Evolutionary conservation across 2,113 vertebrate species (phyloP).

Genomic region (Tichodroma muraria): DNA sequence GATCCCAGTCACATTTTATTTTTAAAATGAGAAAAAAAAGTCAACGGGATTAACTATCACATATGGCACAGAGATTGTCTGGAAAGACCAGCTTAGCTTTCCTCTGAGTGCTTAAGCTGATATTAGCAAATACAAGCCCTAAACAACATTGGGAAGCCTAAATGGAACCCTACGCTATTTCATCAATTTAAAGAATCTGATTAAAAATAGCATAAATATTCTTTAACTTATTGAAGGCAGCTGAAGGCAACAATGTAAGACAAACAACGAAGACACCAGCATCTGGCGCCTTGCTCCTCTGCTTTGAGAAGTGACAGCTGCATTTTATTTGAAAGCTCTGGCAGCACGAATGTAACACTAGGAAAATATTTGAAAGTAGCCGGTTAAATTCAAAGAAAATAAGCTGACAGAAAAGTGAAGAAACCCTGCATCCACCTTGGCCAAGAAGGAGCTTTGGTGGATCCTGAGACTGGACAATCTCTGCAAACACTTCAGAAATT

Average conservation of each 20-base stretch:
- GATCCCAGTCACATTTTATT: neutral
- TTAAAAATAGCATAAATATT: neutral
- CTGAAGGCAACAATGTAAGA: neutral
- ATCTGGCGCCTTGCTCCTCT: neutral
- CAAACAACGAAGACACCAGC: neutral
- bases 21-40: slow-evolving; percentile 1
- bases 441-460: neutral
- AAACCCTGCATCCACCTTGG: neutral
- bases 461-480: neutral
- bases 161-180: rapidly evolving
- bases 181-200: neutral
- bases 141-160: neutral
- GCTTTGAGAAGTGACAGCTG: neutral
- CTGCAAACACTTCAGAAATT: neutral
- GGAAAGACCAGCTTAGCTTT: neutral
- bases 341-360: neutral
- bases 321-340: neutral
- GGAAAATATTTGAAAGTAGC: neutral
- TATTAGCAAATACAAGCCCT: neutral
- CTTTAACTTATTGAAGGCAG: neutral
- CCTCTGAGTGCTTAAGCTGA: neutral
- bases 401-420: neutral
- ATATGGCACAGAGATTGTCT: neutral
- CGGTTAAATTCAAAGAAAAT: neutral
- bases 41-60: neutral